Evolutionary conservation across 2,888 invertebrate species (phyloP), one percentile per base, ranked within the genome.

Genomic region (Drosophila emarginata): DNA sequence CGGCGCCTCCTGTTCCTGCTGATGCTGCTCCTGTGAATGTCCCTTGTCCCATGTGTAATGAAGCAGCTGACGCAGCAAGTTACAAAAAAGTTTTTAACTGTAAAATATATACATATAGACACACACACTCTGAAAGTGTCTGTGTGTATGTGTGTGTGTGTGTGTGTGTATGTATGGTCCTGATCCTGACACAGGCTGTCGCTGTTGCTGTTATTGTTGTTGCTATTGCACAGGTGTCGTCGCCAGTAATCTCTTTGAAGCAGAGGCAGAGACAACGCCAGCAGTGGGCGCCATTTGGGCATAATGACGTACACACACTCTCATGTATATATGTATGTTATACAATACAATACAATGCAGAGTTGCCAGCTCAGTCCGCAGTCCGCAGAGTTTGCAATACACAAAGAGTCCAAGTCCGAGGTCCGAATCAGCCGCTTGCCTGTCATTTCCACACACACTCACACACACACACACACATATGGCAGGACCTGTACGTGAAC

Each of bases 41-140:
- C 45, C 18, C 45, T 45, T 45, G 45, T 45, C 45, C 50, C 68
- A 51, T 85, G 86, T 87, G 82, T 82, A 83, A 83, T 83, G 88
- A 87, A 87, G 84, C 88, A 84, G 87, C 88, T 84, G 84, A 84
- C 87, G 77, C 72, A 76, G 88, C 77, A 73, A 83, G 72, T 80
- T 79, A 84, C 79, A 80, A 80, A 76, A 74, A 74, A 71, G 75
- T 56, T 81, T 80, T 84, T 62, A 56, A 72, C 77, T 77, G 67
- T 65, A 68, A 72, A 76, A 67, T 65, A 70, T 53, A 45, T 45
- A 50, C 40, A 45, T 52, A 58, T 52, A 52, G 15, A 67, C 51
- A 61, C 56, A 45, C n/a, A n/a, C n/a, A n/a, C n/a, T n/a, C n/a
- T n/a, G n/a, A n/a, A n/a, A n/a, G n/a, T n/a, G n/a, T n/a, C n/a